Conservation (phyloP, 2,888 invertebrate species). For the Synanthedon tipuliformis region DNA sequence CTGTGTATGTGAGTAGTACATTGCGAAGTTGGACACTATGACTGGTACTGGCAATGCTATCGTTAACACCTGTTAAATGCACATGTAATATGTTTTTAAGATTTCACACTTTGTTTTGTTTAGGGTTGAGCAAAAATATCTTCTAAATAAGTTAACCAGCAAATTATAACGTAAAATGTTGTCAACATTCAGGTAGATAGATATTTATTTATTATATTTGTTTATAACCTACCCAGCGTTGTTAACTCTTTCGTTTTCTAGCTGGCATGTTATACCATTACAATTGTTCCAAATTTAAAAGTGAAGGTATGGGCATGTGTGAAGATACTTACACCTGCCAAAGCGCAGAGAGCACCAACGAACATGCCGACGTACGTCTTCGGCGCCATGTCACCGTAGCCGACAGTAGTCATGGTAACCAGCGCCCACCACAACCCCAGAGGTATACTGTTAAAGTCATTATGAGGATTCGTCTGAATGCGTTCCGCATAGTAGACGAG, state of each 20-base stretch:
- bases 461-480: slow-evolving; percentile 93
- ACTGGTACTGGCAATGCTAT: slow-evolving; percentile 99
- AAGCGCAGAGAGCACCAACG: slow-evolving; percentile 96
- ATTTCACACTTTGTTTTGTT: no score
- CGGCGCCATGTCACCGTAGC: slow-evolving; percentile 98
- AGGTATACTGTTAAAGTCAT: slow-evolving; percentile 98
- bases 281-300: no score
- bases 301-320: no score
- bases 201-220: no score
- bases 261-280: no score
- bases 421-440: slow-evolving; percentile 98
- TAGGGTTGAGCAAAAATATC: no score
- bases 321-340: slow-evolving; percentile 86
- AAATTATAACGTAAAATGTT: no score
- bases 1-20: slow-evolving; percentile 96
- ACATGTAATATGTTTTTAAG: no score
- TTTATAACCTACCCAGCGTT: no score
- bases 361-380: slow-evolving; percentile 99
- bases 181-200: no score
- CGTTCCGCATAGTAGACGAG: slow-evolving; percentile 98
- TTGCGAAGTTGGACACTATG: slow-evolving; percentile 98
- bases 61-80: slow-evolving; percentile 74
- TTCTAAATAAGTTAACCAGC: no score
- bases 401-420: slow-evolving; percentile 99
- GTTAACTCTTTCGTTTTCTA: no score